Evolutionary conservation across 2,888 invertebrate genomes (phyloP).

Genomic region (Cephalotes varians): DNA sequence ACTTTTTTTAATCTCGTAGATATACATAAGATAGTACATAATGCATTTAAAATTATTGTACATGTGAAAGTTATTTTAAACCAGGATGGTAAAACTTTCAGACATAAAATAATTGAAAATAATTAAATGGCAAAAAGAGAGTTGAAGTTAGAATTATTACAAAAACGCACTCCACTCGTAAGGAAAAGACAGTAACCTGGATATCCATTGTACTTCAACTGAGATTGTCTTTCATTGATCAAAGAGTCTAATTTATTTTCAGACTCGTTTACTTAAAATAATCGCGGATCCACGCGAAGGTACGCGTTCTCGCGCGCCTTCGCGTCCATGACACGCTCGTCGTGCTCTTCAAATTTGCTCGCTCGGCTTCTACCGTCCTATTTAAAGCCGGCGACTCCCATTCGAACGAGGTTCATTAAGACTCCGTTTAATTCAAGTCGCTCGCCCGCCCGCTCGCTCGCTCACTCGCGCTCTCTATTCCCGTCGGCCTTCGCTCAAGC

Average conservation of each 20-base stretch:
- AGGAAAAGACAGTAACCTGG: neutral
- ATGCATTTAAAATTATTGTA: neutral
- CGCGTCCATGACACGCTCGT: slow-evolving; percentile 51
- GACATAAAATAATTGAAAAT: neutral
- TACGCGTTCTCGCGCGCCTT: slow-evolving; percentile 34
- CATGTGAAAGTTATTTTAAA: neutral
- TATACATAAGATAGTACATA: neutral
- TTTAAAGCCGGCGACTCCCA: slow-evolving; percentile 51
- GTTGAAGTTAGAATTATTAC: neutral
- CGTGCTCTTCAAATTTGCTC: slow-evolving; percentile 54
- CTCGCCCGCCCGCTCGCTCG: slow-evolving; percentile 10
- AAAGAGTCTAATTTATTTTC: slow-evolving; percentile 34
- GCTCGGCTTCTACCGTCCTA: slow-evolving; percentile 43
- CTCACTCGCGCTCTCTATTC: neutral
- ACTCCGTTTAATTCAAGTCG: slow-evolving; percentile 44
- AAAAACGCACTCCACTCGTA: neutral
- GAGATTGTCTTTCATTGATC: slow-evolving; percentile 37
- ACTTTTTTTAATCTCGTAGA: too few species aligned
- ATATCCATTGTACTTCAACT: neutral
- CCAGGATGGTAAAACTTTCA: neutral
- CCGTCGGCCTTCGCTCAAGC: slow-evolving; percentile 43
- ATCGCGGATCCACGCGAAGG: slow-evolving; percentile 37
- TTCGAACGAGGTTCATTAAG: slow-evolving; percentile 49
- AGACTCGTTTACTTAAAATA: slow-evolving; percentile 40
- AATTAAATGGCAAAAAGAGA: neutral